Conservation (phyloP, 2,888 invertebrate species). For the Scaptomyza caliginosa region DNA sequence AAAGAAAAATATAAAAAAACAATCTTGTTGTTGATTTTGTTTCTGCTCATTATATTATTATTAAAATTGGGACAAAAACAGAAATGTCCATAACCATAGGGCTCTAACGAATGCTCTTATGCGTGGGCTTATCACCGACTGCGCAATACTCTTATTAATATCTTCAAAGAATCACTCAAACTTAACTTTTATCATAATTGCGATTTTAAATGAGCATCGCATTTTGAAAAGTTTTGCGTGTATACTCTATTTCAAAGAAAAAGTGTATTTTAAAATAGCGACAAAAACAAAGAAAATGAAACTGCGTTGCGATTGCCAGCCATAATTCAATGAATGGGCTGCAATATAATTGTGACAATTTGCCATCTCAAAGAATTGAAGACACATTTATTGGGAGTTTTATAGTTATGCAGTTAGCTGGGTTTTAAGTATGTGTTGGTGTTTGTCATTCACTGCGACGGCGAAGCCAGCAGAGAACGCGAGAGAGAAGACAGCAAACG, state of each 20-base stretch:
- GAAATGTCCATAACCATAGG: conserved; percentile 36
- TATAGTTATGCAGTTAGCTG: background rate
- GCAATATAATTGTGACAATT: background rate
- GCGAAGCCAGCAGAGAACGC: conserved; percentile 34
- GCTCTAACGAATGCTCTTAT: conserved; percentile 23
- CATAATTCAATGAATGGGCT: conserved; percentile 20
- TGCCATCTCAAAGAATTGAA: conserved; percentile 5
- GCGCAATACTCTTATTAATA: conserved; percentile 1
- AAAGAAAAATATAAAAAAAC: conserved; percentile 52
- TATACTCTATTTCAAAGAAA: background rate
- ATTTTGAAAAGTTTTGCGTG: no score
- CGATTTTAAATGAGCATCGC: no score
- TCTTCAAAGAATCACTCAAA: background rate
- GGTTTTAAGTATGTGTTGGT: background rate
- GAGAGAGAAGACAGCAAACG: conserved; percentile 3
- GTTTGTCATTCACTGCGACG: conserved; percentile 26
- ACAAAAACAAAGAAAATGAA: conserved; percentile 44
- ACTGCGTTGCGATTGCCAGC: conserved; percentile 36
- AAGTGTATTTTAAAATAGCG: background rate
- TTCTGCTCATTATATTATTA: conserved; percentile 23
- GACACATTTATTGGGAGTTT: background rate
- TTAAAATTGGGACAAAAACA: conserved; percentile 37
- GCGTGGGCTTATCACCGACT: conserved; percentile 22
- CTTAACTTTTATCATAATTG: background rate
- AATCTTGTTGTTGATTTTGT: conserved; percentile 29